Evolutionary conservation across 23 tunicate genomes (phyloP), one percentile per base, ranked within the genome.

Genomic region (Clavelina lepadiformis): DNA sequence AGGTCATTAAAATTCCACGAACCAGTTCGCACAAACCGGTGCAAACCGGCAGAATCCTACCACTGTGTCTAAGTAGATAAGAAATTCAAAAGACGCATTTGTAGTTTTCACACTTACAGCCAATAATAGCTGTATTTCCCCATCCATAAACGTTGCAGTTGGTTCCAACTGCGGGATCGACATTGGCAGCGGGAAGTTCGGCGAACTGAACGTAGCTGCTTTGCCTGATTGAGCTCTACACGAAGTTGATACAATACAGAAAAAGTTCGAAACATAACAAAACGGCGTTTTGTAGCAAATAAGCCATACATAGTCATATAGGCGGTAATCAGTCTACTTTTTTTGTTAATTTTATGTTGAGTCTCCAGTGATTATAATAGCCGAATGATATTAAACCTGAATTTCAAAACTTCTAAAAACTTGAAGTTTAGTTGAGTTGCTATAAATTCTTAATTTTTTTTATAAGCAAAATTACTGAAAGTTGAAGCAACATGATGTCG

Each of bases 91-190:
- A n/a, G n/a, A n/a, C n/a, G n/a, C n/a, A n/a, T n/a, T n/a, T n/a
- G n/a, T n/a, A n/a, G n/a, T n/a, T n/a, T n/a, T n/a, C n/a, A n/a
- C 8, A 80, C 82, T 74, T 57, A 78, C 85, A 30, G 72, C 85
- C 85, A 18, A 53, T 66, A 50, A 63, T 51, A 0, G 56, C 34
- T 46, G 87, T 88, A 56, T 73, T 88, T 50, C 96, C 96, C 96
- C 96, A 88, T 66, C 96, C 96, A 38, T 65, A 71, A n/a, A 88
- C 87, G 23, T 55, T 60, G 77, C 96, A 88, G 46, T 55, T 41
- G 33, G 68, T 34, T 28, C 77, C 77, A 18, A 73, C 82, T 6
- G 88, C 72, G 51, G 87, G 87, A 8, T 61, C 68, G 36, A 55
- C 72, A 46, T 28, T 38, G 4, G 82, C 35, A 18, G 49, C 73